These are phyloP conservation scores for Bellardia bayeri DNA, from an alignment of 2,888 invertebrate genomes.

Conservation along the genomic window DNA sequence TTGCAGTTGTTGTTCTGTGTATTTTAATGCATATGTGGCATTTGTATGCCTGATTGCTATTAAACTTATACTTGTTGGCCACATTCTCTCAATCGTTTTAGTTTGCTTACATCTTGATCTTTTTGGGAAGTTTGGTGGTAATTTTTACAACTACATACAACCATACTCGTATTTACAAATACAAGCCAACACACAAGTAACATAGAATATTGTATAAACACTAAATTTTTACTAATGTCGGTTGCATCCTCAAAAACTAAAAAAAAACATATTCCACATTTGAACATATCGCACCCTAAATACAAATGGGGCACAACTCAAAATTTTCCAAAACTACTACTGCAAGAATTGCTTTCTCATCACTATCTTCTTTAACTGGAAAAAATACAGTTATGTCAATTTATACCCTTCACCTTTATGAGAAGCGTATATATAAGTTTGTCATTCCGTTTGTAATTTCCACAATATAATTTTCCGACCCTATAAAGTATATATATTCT, in stretches of 20 bases:
- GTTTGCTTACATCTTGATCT: slow-evolving; percentile 62
- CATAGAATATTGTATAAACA: slow-evolving; percentile 54
- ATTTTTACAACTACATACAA: slow-evolving; percentile 31
- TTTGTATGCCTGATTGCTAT: slow-evolving; percentile 57
- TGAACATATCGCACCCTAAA: neutral
- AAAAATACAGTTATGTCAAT: too few relatives aligned
- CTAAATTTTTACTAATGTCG: slow-evolving; percentile 67
- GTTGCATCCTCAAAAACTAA: slow-evolving; percentile 54
- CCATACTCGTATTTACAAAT: too few relatives aligned
- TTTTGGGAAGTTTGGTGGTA: slow-evolving; percentile 57
- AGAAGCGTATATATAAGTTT: too few relatives aligned
- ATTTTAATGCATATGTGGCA: slow-evolving; percentile 53
- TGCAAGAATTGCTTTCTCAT: too few relatives aligned
- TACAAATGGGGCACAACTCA: too few relatives aligned
- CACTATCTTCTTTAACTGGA: too few relatives aligned
- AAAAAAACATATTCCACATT: slow-evolving; percentile 5
- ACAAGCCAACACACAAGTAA: neutral
- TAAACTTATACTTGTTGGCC: slow-evolving; percentile 35
- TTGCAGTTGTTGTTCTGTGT: slow-evolving; percentile 43
- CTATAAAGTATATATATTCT: too few relatives aligned
- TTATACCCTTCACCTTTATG: too few relatives aligned
- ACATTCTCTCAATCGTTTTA: slow-evolving; percentile 17
- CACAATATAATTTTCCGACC: too few relatives aligned
- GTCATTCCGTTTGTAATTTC: too few relatives aligned
- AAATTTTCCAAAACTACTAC: too few relatives aligned